A percentile compares a stretch with the other conserved stretches of the same genome.
phyloP scores from a whole-genome alignment of 2,888 invertebrate genomes.

The Electrophaes corylata region DNA sequence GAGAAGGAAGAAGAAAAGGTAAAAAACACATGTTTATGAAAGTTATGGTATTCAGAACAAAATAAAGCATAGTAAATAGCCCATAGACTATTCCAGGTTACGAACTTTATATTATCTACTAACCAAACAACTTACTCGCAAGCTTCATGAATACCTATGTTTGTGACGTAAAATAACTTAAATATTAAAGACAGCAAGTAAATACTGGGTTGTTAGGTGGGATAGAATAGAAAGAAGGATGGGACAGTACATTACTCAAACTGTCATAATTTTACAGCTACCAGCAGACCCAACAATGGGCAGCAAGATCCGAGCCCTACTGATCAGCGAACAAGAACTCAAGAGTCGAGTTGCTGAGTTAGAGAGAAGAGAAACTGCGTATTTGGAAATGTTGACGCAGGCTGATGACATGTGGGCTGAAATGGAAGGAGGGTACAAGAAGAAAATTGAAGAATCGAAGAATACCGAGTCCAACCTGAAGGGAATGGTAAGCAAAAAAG shows the following conservation, averaged over 20 bases:
- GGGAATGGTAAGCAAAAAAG: conserved; percentile 76
- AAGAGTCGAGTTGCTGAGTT: conserved; percentile 86
- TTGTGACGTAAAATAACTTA: too few relatives aligned
- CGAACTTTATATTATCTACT: too few relatives aligned
- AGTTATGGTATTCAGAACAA: too few relatives aligned
- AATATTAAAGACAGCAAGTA: too few relatives aligned
- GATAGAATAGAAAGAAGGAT: background rate
- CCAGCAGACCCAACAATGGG: conserved; percentile 58
- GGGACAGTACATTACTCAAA: background rate
- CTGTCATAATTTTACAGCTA: conserved; percentile 44
- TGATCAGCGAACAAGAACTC: conserved; percentile 83
- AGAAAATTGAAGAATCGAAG: conserved; percentile 80
- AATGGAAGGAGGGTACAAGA: conserved; percentile 86
- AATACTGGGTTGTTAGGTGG: background rate
- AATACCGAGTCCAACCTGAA: conserved; percentile 75
- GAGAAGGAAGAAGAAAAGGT: conserved; percentile 60
- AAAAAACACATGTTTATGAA: too few relatives aligned
- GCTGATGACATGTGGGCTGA: conserved; percentile 90
- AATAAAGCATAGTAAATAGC: conserved; percentile 10
- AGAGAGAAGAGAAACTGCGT: conserved; percentile 86
- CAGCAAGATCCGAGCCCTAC: conserved; percentile 66
- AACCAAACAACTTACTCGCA: too few relatives aligned
- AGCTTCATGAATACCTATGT: too few relatives aligned
- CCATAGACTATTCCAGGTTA: too few relatives aligned
- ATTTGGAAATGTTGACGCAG: conserved; percentile 88